Conservation (phyloP, 1,140 invertebrate species). For the Eueides isabella region DNA sequence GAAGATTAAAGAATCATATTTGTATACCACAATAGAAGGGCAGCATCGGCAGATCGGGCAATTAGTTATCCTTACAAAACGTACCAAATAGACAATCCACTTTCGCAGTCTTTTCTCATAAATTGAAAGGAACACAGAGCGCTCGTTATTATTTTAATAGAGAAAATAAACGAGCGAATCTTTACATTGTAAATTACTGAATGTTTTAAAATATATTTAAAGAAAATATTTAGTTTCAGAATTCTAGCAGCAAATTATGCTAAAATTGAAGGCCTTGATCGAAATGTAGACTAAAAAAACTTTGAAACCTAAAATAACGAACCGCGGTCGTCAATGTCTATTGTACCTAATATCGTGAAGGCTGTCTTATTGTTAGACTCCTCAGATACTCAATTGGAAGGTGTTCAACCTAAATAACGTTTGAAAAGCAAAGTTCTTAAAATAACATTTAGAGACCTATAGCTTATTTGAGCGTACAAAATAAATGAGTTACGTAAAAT, state of each 20-base stretch:
- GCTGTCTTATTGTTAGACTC: neutral
- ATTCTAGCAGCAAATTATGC: neutral
- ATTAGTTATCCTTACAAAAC: slow-evolving; percentile 8
- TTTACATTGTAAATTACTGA: neutral
- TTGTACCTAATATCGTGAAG: neutral
- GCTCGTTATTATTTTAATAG: neutral
- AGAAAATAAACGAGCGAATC: neutral
- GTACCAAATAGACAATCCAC: neutral
- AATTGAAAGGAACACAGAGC: neutral
- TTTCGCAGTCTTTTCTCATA: neutral
- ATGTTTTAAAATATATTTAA: neutral
- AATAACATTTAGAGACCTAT: too few species aligned
- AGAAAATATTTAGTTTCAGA: neutral
- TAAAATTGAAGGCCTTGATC: neutral
- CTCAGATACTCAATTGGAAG: too few species aligned
- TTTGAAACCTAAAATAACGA: neutral
- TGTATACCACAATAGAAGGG: neutral
- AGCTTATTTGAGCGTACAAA: neutral
- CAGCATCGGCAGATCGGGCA: neutral
- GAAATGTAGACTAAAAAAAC: slow-evolving; percentile 1
- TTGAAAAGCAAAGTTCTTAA: too few species aligned
- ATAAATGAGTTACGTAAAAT: neutral
- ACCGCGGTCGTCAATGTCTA: neutral
- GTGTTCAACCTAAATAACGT: too few species aligned
- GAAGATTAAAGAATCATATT: slow-evolving; percentile 7